phyloP scores from a whole-genome alignment of 1,140 invertebrate genomes.

The Nasonia giraulti region DNA sequence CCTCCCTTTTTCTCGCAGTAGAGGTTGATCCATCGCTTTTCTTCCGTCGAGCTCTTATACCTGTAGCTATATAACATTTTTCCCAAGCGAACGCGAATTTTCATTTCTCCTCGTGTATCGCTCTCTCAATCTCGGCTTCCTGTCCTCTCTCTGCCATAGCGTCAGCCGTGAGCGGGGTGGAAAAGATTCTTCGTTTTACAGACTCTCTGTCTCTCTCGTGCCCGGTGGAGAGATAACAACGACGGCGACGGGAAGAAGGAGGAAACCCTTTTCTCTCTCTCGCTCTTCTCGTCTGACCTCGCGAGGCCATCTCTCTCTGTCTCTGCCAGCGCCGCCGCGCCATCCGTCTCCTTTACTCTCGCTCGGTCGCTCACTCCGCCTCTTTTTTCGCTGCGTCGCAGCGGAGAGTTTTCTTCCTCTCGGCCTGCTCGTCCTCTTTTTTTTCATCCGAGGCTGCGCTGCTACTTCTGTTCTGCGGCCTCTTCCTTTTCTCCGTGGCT shows the following conservation, averaged over 20 bases:
- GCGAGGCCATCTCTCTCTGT: slow-evolving; percentile 38
- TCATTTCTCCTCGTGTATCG: not conserved
- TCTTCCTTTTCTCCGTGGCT: not conserved
- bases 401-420: slow-evolving; percentile 1
- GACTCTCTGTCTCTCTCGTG: slow-evolving; percentile 24
- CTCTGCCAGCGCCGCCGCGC: slow-evolving; percentile 42
- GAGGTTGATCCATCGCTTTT: slow-evolving; percentile 41
- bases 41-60: not conserved
- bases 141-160: not conserved
- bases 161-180: not conserved
- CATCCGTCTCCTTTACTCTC: slow-evolving; percentile 53
- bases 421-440: slow-evolving; percentile 4
- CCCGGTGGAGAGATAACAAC: slow-evolving; percentile 42
- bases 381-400: slow-evolving; percentile 41
- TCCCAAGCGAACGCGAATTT: not conserved
- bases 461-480: not conserved
- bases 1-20: not conserved
- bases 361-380: slow-evolving; percentile 31
- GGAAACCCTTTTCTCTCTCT: slow-evolving; percentile 36
- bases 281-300: slow-evolving; percentile 39
- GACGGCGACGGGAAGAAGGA: not conserved
- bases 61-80: not conserved
- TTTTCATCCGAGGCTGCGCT: not conserved
- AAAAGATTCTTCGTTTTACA: slow-evolving; percentile 44
- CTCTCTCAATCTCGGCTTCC: slow-evolving; percentile 3